Evolutionary conservation across 2,888 invertebrate genomes (phyloP).

Genomic region (Sarcophaga rosellei): DNA sequence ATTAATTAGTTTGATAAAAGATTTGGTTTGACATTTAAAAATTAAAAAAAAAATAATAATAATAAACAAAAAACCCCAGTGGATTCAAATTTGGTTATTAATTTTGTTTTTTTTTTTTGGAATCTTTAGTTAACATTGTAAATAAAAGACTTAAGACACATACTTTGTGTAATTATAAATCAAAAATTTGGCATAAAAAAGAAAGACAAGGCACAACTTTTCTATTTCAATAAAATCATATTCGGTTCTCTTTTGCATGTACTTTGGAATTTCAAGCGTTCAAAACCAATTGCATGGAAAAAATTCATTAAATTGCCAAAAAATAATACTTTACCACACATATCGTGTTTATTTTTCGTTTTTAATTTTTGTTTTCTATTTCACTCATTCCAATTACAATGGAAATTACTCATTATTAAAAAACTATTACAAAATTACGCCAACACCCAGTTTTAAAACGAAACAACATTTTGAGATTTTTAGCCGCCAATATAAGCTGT

Average conservation of each 20-base stretch:
- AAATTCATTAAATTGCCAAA: too few relatives aligned
- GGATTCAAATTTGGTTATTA: background rate
- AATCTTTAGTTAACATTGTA: background rate
- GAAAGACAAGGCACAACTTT: background rate
- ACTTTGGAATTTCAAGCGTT: too few relatives aligned
- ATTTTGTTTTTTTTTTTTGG: background rate
- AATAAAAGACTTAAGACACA: background rate
- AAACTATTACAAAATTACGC: constrained; percentile 58
- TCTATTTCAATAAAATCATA: background rate
- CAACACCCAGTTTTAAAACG: constrained; percentile 59
- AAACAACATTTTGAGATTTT: background rate
- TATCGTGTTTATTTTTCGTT: background rate
- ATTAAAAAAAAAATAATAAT: background rate
- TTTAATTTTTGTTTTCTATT: background rate
- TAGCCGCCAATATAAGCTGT: background rate
- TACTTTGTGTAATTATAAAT: background rate
- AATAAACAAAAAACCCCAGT: background rate
- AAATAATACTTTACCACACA: background rate
- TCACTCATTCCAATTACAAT: background rate
- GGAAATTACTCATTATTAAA: constrained; percentile 3
- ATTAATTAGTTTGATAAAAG: background rate
- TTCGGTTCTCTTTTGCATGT: too few relatives aligned
- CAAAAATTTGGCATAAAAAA: background rate
- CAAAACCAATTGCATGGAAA: too few relatives aligned
- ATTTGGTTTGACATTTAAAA: constrained; percentile 34